Evolutionary conservation across 2,888 invertebrate species (phyloP).

Genomic region (Tryphoninae sp.): DNA sequence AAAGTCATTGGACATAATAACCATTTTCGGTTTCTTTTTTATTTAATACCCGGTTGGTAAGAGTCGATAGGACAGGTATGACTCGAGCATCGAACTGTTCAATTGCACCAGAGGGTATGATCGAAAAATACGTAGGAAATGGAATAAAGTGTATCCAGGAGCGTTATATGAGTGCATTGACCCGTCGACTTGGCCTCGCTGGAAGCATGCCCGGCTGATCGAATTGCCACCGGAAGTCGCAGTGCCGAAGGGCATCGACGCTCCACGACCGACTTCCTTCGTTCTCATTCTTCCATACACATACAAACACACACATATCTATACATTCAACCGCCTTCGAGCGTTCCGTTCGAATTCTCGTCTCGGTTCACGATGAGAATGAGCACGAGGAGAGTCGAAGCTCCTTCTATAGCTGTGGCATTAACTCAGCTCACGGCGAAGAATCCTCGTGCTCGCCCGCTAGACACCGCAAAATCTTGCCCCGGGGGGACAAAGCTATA

Average conservation of each 20-base stretch:
- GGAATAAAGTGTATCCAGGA: background rate
- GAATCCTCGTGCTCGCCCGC: slow-evolving; percentile 29
- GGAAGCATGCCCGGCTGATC: slow-evolving; percentile 23
- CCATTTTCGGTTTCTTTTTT: too few species aligned
- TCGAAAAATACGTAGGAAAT: too few species aligned
- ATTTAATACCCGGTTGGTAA: too few species aligned
- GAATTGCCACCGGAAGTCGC: slow-evolving; percentile 48
- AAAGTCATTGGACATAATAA: too few species aligned
- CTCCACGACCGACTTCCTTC: slow-evolving; percentile 45
- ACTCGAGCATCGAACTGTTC: too few species aligned
- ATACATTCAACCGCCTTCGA: slow-evolving; percentile 34
- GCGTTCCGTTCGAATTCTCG: slow-evolving; percentile 41
- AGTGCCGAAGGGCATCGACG: slow-evolving; percentile 39
- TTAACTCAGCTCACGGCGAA: slow-evolving; percentile 55
- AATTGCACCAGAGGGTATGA: too few species aligned
- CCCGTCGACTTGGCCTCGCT: slow-evolving; percentile 17
- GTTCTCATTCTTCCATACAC: slow-evolving; percentile 23
- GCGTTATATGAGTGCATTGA: slow-evolving; percentile 8
- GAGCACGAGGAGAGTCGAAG: slow-evolving; percentile 28
- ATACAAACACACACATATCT: background rate
- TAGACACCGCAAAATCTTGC: slow-evolving; percentile 53
- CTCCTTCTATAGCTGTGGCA: slow-evolving; percentile 38
- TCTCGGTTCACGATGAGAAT: slow-evolving; percentile 43
- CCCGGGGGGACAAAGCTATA: slow-evolving; percentile 49
- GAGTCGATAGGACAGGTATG: too few species aligned